Percentiles rank a stretch among this genome's conserved stretches.
phyloP scores from a whole-genome alignment of 2,113 vertebrate species.

The Falco punctatus region DNA sequence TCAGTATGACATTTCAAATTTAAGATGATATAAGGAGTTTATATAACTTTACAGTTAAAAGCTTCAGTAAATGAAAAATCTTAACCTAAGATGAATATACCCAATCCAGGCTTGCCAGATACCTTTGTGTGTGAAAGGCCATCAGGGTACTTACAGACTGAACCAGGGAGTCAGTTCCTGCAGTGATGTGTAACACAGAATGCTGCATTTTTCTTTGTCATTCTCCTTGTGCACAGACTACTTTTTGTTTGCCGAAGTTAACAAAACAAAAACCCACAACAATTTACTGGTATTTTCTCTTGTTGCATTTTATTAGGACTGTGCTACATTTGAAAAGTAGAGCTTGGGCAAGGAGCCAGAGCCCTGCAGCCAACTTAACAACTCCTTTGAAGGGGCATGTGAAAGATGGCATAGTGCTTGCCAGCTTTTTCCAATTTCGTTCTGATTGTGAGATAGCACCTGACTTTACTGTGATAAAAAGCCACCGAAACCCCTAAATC shows the following conservation, averaged over 20 bases:
- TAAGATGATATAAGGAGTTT: not conserved
- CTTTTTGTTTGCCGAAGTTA: not conserved
- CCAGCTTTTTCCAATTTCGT: not conserved
- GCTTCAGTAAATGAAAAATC: not conserved
- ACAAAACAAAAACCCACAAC: not conserved
- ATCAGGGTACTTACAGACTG: not conserved
- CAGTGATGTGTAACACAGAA: not conserved
- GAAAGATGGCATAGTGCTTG: not conserved
- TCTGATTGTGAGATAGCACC: not conserved
- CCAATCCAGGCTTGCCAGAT: not conserved
- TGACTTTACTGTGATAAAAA: not conserved
- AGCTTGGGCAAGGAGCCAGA: not conserved
- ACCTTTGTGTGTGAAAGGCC: not conserved
- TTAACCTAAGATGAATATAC: not conserved
- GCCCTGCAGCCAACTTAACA: not conserved
- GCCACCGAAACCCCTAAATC: not conserved
- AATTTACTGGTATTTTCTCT: not conserved
- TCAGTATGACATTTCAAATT: not conserved
- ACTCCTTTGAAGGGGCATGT: not conserved
- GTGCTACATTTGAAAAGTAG: not conserved
- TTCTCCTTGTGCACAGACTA: not conserved
- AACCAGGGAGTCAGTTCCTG: not conserved
- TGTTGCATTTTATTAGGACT: not conserved
- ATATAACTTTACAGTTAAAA: not conserved
- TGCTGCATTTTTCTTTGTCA: not conserved